Evolutionary conservation across 2,113 vertebrate genomes (phyloP).

Genomic region (Cyprinodon tularosa): DNA sequence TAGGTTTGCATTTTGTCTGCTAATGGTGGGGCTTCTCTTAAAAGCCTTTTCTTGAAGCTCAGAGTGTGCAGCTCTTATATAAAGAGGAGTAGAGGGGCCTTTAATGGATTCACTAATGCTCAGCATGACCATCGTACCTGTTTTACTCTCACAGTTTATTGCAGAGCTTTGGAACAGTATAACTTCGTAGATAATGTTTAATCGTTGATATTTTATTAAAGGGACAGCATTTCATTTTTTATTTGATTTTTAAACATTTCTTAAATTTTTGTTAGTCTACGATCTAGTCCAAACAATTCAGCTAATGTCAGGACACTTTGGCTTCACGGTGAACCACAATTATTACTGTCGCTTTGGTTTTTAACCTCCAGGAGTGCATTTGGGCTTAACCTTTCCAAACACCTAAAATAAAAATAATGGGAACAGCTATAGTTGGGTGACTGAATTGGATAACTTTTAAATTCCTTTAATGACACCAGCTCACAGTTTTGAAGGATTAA

Average conservation of each 20-base stretch:
- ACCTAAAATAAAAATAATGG: no score
- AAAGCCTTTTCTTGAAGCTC: conserved; percentile 54
- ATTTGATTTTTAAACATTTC: no score
- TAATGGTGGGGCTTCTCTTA: conserved; percentile 67
- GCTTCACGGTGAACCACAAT: background rate
- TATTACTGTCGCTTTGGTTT: no score
- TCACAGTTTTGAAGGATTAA: no score
- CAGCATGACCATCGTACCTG: conserved; percentile 14
- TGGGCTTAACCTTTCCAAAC: no score
- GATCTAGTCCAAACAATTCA: background rate
- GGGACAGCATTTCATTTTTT: background rate
- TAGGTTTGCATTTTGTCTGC: conserved; percentile 50
- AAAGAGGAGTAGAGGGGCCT: background rate
- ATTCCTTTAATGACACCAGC: no score
- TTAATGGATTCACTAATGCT: conserved; percentile 57
- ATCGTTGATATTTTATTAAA: background rate
- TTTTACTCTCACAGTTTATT: conserved; percentile 13
- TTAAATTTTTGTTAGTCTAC: no score
- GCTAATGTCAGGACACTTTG: background rate
- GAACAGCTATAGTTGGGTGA: no score
- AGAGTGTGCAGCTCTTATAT: conserved; percentile 53
- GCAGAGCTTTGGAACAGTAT: background rate
- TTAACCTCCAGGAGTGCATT: no score
- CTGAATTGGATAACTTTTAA: no score
- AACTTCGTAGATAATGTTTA: background rate